Base-by-base conservation (phyloP, 1,140 invertebrate genomes). In the Drosophila burlai region DNA sequence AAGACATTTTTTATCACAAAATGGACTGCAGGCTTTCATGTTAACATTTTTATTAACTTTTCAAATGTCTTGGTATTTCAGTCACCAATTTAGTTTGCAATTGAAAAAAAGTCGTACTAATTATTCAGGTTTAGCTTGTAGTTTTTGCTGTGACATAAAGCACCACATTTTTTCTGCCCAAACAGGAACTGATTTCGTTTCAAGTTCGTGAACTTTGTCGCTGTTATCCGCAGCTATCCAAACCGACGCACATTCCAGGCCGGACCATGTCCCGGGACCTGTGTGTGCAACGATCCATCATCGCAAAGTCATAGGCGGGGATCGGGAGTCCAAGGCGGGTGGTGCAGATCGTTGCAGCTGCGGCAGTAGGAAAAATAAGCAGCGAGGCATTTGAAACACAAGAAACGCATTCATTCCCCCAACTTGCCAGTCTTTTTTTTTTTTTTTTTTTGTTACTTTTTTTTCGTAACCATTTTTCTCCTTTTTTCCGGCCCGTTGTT, bases 221-320 rank as follows among this genome's bases (percentile, higher is more conserved):
- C 64, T 50, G 78, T 63, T 57, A 34, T 36, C 40, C 55, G 21
- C 38, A 61, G 29, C 13, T 46, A 40, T 21, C 24, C 64, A 24
- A 54, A 40, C 55, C 38, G 40, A 80, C 76, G 72, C 72, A 80
- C 81, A 83, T 83, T 84, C 78, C 62, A 58, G 52, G 58, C 61
- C 46, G 52, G 43, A 26, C 61, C 68, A 71, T 57, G 75, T 76
- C 81, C 69, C 63, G 69, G 63, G 78, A 73, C 79, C 81, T 83
- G 81, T 76, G 76, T 87, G 81, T 76, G 76, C 83, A 87, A 87
- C 83, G 83, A 86, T 86, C 80, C 83, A 86, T 86, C 83, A 86
- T 82, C 71, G 40, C 40, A 36, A 36, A 55, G 55, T 49, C 46
- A 65, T 40, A 60, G 77, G 68, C 67, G 68, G 66, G 71, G 54